phyloP scores from a whole-genome alignment of 1,140 invertebrate genomes.

The Saccostrea cuccullata region DNA sequence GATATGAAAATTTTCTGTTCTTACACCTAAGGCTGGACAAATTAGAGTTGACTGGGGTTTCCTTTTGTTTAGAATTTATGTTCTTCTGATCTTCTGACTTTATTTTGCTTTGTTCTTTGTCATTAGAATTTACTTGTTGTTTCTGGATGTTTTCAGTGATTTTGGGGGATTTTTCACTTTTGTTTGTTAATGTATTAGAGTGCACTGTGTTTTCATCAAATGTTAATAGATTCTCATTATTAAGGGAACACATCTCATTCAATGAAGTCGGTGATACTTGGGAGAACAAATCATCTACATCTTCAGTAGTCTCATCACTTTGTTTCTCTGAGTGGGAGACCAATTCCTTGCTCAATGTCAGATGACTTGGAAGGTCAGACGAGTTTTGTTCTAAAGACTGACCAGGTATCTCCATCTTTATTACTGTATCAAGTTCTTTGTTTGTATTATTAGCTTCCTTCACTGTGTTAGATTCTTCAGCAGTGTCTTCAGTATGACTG shows the following conservation, averaged over 20 bases:
- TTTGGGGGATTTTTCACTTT: neutral
- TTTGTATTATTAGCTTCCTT: neutral
- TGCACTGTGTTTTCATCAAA: neutral
- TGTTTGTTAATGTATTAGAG: neutral
- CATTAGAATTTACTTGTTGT: neutral
- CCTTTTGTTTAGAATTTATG: neutral
- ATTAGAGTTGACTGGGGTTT: neutral
- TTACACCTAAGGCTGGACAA: constrained; percentile 31
- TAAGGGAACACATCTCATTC: constrained; percentile 59
- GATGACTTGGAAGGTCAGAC: neutral
- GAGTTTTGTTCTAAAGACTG: neutral
- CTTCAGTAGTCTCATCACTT: neutral
- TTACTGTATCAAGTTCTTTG: neutral
- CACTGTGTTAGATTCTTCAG: neutral
- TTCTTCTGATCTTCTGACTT: neutral
- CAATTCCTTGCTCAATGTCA: neutral
- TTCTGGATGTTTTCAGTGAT: neutral
- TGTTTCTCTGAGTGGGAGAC: no score
- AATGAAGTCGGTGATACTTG: constrained; percentile 61
- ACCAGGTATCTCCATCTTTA: neutral
- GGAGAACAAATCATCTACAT: constrained; percentile 53
- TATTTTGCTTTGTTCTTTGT: neutral
- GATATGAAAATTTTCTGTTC: constrained; percentile 60
- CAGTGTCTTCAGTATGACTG: constrained; percentile 7
- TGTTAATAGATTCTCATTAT: neutral